Evolutionary conservation across 2,113 vertebrate species (phyloP).

Genomic region (Salminus brasiliensis): DNA sequence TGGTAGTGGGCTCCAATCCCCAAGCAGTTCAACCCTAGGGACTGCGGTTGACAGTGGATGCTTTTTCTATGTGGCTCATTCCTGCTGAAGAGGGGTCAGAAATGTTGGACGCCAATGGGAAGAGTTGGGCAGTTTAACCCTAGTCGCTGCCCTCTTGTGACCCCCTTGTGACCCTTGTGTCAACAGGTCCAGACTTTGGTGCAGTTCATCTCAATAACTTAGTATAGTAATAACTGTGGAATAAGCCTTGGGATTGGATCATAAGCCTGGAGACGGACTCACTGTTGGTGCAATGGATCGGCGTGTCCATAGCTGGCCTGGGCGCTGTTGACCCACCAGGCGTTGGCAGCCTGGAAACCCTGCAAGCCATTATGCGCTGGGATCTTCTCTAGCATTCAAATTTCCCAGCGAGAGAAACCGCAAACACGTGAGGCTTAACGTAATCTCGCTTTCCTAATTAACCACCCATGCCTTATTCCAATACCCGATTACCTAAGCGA

Average conservation of each 20-base stretch:
- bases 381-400: not conserved
- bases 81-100: conserved; percentile 57
- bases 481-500: not conserved
- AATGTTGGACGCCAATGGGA: conserved; percentile 66
- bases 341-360: not conserved
- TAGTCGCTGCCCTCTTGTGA: conserved; percentile 52
- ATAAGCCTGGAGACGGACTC: not conserved
- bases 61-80: conserved; percentile 53
- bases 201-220: too few relatives aligned
- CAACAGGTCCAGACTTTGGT: not conserved
- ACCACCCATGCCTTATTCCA: not conserved
- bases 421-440: too few relatives aligned
- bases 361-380: conserved; percentile 45
- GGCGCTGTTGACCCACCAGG: not conserved
- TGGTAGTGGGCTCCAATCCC: conserved; percentile 60
- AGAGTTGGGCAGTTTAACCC: too few relatives aligned
- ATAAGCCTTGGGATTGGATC: not conserved
- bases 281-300: not conserved
- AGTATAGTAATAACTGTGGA: not conserved
- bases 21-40: conserved; percentile 48
- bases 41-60: conserved; percentile 57
- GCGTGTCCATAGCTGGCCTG: not conserved
- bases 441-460: too few relatives aligned
- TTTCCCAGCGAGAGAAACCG: too few relatives aligned
- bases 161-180: not conserved